Conservation (phyloP, 2,113 vertebrate genomes). For the Rhinolophus sinicus region DNA sequence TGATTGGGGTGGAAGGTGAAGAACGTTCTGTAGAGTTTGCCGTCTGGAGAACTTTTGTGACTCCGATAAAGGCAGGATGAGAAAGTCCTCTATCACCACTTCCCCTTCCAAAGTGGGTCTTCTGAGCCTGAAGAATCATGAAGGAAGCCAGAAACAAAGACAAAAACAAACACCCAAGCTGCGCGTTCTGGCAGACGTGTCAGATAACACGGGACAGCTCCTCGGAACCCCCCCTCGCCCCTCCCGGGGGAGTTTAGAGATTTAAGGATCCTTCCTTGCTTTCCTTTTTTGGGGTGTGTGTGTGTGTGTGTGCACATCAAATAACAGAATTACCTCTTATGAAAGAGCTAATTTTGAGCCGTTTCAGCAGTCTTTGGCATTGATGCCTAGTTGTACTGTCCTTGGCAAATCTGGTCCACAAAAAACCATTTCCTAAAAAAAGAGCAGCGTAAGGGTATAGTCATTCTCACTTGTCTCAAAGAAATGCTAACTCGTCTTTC, state of each 20-base stretch:
- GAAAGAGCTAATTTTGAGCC: background rate
- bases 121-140: background rate
- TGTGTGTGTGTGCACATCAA: background rate
- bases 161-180: background rate
- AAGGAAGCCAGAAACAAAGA: background rate
- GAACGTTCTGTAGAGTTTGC: background rate
- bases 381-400: background rate
- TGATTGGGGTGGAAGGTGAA: background rate
- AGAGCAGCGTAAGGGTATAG: background rate
- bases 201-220: background rate
- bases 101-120: background rate
- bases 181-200: background rate
- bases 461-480: background rate
- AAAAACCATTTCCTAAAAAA: slow-evolving; percentile 7
- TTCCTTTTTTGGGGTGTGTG: background rate
- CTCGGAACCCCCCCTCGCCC: background rate
- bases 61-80: background rate
- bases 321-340: background rate
- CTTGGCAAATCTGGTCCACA: background rate
- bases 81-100: background rate
- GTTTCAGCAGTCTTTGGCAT: slow-evolving; percentile 15
- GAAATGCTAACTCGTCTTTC: background rate
- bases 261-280: background rate
- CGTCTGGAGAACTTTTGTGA: background rate
- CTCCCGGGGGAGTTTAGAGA: background rate